phyloP scores from a whole-genome alignment of 2,797 vertebrate genomes.

The Chiropotes sagulatus region DNA sequence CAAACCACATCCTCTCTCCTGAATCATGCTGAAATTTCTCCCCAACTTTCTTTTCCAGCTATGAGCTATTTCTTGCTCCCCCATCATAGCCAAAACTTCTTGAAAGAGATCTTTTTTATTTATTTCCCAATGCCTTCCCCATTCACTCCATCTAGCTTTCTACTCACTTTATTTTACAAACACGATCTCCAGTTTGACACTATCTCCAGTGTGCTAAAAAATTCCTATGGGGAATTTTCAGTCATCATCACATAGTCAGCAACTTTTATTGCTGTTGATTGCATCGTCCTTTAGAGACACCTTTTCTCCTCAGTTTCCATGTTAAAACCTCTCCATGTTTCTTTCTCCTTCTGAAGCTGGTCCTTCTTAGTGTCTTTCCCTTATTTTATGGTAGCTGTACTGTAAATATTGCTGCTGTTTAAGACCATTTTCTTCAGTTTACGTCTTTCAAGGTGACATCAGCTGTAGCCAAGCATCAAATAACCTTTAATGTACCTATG shows the following conservation, averaged over 20 bases:
- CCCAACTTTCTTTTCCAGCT: not conserved
- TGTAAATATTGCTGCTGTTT: not conserved
- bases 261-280: not conserved
- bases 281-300: not conserved
- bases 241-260: not conserved
- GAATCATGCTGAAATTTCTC: not conserved
- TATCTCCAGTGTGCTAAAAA: not conserved
- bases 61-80: not conserved
- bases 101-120: not conserved
- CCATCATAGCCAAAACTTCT: not conserved
- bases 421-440: not conserved
- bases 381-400: not conserved
- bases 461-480: not conserved
- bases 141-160: not conserved
- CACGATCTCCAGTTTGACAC: not conserved
- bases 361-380: not conserved
- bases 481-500: not conserved
- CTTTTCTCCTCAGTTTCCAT: not conserved
- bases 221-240: not conserved
- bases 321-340: not conserved
- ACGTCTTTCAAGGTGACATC: not conserved
- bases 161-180: not conserved
- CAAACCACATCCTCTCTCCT: not conserved
- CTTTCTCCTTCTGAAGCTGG: not conserved
- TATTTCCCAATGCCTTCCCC: not conserved